Evolutionary conservation across 2,888 invertebrate species (phyloP).

Genomic region (Mythimna albipuncta): DNA sequence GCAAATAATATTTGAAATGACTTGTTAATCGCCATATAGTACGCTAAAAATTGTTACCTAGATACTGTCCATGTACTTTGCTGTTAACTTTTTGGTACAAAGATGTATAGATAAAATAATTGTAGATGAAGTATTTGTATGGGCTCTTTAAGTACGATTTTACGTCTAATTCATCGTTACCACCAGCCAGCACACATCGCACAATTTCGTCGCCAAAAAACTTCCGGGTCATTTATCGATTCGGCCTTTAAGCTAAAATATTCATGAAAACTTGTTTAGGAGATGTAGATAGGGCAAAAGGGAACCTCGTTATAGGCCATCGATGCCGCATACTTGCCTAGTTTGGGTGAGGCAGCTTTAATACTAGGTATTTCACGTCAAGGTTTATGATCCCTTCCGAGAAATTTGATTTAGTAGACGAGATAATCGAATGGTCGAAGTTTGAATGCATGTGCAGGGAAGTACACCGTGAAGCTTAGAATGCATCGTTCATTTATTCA

Average conservation of each 20-base stretch:
- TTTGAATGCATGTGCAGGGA: constrained; percentile 10
- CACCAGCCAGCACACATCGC: neutral
- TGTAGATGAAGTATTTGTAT: neutral
- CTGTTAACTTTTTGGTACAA: neutral
- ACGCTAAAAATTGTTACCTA: too few relatives aligned
- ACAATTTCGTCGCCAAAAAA: neutral
- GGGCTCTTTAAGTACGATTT: too few relatives aligned
- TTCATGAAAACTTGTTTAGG: constrained; percentile 19
- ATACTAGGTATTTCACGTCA: constrained; percentile 19
- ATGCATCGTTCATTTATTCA: constrained; percentile 19
- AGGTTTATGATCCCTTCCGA: constrained; percentile 26
- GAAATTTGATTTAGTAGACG: constrained; percentile 30
- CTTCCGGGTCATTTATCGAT: constrained; percentile 10
- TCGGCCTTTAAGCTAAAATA: neutral
- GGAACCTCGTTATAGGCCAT: constrained; percentile 5
- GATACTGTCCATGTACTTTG: too few relatives aligned
- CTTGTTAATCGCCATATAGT: too few relatives aligned
- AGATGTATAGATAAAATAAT: neutral
- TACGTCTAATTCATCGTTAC: too few relatives aligned
- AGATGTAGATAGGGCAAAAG: constrained; percentile 4
- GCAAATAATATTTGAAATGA: too few relatives aligned
- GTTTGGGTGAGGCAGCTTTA: constrained; percentile 18
- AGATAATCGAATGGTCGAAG: constrained; percentile 33
- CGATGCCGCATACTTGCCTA: constrained; percentile 5
- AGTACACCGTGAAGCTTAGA: neutral